Base-by-base conservation (phyloP, 2,113 vertebrate genomes). In the Petroica traversi region DNA sequence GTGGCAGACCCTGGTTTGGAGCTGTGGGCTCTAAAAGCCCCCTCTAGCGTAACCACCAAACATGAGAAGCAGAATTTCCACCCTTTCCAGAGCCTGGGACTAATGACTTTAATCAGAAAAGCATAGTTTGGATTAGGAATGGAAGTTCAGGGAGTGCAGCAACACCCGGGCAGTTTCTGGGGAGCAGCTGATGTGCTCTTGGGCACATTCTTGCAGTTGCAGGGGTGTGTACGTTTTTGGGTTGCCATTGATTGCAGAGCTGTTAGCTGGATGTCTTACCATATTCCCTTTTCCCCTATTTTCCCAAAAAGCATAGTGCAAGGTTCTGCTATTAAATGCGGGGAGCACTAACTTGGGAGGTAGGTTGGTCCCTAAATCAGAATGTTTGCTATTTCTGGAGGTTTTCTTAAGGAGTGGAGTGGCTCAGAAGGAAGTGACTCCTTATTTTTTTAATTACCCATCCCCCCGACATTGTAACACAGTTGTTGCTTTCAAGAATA, bases 401-500 rank as follows among this genome's bases (percentile, higher is more conserved):
- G 36, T 80, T 86, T 94, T 73, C 72, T 85, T 66, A 69, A 69
- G 83, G 58, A 96, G 24, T n/a, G 16, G 72, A 88, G 75, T 45
- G 69, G 83, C 75, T 52, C 95, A 41, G 59, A 89, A 93, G 90
- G 91, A 94, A 96, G 45, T 78, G 66, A 77, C 57, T 92, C 45
- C 28, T 72, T 19, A 43, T 59, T 85, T 81, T 82, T 72, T 88
- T 38, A 59, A 81, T 88, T 69, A 59, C 86, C 86, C 76, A 69
- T 34, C 75, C 66, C 77, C 81, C 34, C 2, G 7, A 79, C 36
- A 63, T 61, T 95, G 85, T 93, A 84, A 46, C 73, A 85, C 79
- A 91, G 92, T 93, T 95, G 75, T 80, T 96, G 58, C 95, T 97
- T 97, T 96, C 92, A 95, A 94, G 97, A 96, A 94, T 96, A 92